These are phyloP conservation scores for Plebejus anna DNA, from an alignment of 2,888 invertebrate species.

Conservation along the genomic window DNA sequence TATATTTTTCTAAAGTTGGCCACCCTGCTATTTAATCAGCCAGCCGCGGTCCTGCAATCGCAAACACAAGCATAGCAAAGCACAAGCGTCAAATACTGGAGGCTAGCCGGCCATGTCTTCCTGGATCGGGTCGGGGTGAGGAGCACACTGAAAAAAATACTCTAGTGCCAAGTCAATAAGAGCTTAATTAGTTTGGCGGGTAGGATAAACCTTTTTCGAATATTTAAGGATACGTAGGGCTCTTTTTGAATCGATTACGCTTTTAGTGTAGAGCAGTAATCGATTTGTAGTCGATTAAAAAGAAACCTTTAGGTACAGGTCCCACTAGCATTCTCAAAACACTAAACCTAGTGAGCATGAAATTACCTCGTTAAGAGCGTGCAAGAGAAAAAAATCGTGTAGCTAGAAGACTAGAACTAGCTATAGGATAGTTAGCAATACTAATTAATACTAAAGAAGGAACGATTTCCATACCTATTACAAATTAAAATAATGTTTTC, in stretches of 20 bases:
- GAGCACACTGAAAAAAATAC: constrained; percentile 79
- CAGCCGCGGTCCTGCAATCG: constrained; percentile 29
- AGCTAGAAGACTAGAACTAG: constrained; percentile 14
- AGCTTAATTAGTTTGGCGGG: constrained; percentile 70
- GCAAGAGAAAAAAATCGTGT: constrained; percentile 28
- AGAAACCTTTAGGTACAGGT: constrained; percentile 48
- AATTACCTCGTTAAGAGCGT: constrained; percentile 54
- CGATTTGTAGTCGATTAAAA: constrained; percentile 42
- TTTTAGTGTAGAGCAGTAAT: constrained; percentile 17
- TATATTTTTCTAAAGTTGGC: neutral
- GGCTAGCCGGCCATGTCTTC: constrained; percentile 77
- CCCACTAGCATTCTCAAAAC: constrained; percentile 77
- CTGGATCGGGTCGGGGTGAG: constrained; percentile 81
- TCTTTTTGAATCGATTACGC: constrained; percentile 13
- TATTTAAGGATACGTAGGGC: neutral
- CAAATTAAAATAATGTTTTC: constrained; percentile 30
- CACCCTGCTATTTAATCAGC: constrained; percentile 14
- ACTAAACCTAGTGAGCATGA: constrained; percentile 75
- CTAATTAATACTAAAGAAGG: constrained; percentile 17
- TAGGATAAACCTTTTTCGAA: constrained; percentile 40
- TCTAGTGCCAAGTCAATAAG: constrained; percentile 78
- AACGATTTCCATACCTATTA: constrained; percentile 26
- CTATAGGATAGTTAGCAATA: constrained; percentile 21
- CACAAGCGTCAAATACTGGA: constrained; percentile 76
- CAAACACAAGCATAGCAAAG: constrained; percentile 67